Conservation (phyloP, 2,113 vertebrate genomes). For the Calidris pugnax region DNA sequence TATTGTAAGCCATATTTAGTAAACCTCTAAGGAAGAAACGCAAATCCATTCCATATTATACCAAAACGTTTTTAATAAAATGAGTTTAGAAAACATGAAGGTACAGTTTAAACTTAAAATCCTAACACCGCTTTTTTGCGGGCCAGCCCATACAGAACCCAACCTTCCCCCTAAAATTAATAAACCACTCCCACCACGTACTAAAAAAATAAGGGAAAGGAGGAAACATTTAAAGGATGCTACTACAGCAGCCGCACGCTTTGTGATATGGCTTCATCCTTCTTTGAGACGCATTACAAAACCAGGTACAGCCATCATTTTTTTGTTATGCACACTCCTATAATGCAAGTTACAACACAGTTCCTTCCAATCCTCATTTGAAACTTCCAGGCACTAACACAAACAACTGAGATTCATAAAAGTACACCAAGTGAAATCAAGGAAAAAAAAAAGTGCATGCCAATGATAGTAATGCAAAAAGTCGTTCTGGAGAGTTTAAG, state of each 20-base stretch:
- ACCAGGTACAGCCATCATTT: neutral
- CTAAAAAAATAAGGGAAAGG: fast-evolving
- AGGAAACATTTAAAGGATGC: neutral
- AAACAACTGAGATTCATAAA: neutral
- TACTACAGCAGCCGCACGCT: neutral
- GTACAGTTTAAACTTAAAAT: neutral
- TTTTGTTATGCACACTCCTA: neutral
- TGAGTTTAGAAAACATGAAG: neutral
- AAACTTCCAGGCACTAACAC: neutral
- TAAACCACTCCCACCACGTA: neutral
- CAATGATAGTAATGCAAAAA: neutral
- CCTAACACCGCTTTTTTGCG: neutral
- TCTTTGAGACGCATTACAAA: neutral
- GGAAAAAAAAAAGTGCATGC: neutral
- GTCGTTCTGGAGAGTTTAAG: neutral
- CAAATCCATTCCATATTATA: neutral
- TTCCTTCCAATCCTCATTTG: neutral
- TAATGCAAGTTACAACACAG: neutral
- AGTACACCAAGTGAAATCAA: neutral
- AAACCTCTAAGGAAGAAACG: neutral
- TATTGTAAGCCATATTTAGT: neutral
- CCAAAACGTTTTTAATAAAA: neutral
- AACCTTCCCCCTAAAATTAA: neutral
- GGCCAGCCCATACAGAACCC: neutral
- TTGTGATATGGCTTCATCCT: neutral